Conservation (phyloP, 53 echinoderm and acorn worm genomes). For the Paelopatides confundens region DNA sequence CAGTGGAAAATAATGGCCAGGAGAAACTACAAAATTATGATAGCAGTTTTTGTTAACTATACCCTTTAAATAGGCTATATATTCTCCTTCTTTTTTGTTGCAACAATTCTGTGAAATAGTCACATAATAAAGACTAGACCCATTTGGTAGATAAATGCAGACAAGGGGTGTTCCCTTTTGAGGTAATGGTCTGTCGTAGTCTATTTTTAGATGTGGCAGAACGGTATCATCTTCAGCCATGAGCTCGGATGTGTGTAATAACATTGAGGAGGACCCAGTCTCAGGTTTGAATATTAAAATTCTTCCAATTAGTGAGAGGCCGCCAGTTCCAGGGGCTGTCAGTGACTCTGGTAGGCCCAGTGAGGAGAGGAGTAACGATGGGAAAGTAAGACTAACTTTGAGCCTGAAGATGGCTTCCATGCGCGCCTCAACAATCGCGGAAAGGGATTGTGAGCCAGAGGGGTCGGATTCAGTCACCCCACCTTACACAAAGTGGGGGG, state of each 20-base stretch:
- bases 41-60: neutral
- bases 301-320: slow-evolving; percentile 46
- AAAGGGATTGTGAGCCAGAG: slow-evolving; percentile 85
- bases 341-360: slow-evolving; percentile 30
- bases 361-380: slow-evolving; percentile 50
- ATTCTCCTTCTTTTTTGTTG: too few species aligned
- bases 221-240: slow-evolving; percentile 15
- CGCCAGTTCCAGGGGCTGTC: slow-evolving; percentile 46
- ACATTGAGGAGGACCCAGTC: neutral
- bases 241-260: slow-evolving; percentile 45
- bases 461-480: slow-evolving; percentile 93
- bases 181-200: slow-evolving; percentile 16
- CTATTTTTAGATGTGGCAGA: slow-evolving; percentile 27
- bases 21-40: neutral
- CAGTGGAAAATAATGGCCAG: neutral
- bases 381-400: slow-evolving; percentile 57
- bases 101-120: too few species aligned
- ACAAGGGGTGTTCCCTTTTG: neutral
- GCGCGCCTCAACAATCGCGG: slow-evolving; percentile 48
- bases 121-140: too few species aligned
- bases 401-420: slow-evolving; percentile 31
- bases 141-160: too few species aligned
- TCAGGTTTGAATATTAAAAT: slow-evolving; percentile 1
- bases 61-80: too few species aligned
- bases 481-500: slow-evolving; percentile 96